These are phyloP conservation scores for Parasteatoda lunata DNA, from an alignment of 2,888 invertebrate genomes.

Conservation along the genomic window DNA sequence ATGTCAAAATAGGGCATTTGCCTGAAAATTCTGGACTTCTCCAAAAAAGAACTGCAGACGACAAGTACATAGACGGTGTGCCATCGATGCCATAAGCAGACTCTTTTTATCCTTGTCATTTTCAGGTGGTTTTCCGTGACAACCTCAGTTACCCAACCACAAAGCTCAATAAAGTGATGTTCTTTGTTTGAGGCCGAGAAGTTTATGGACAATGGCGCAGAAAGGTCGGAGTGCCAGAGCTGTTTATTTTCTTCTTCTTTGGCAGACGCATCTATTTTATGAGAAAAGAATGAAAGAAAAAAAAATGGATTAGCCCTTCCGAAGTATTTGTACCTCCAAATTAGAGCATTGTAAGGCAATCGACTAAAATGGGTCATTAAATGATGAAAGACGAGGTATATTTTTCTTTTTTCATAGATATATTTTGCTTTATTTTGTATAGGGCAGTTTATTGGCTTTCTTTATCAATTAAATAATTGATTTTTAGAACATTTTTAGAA, in stretches of 20 bases:
- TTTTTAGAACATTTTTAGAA: too few species aligned
- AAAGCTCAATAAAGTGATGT: slow-evolving; percentile 28
- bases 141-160: slow-evolving; percentile 17
- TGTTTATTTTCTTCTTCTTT: neutral
- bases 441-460: too few species aligned
- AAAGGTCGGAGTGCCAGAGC: neutral
- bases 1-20: neutral
- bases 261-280: neutral
- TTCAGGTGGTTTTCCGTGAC: slow-evolving; percentile 28
- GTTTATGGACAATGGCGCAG: neutral
- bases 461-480: too few species aligned
- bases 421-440: too few species aligned
- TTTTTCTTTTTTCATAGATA: too few species aligned
- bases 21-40: neutral
- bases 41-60: neutral
- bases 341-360: too few species aligned
- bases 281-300: neutral
- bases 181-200: slow-evolving; percentile 20
- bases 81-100: slow-evolving; percentile 6
- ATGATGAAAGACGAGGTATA: too few species aligned
- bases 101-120: slow-evolving; percentile 25
- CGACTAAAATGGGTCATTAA: too few species aligned
- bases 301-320: too few species aligned
- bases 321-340: too few species aligned
- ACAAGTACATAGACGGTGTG: slow-evolving; percentile 4